Evolutionary conservation across 2,113 vertebrate species (phyloP), one percentile per base, ranked within the genome.

Genomic region (Plotosus lineatus): DNA sequence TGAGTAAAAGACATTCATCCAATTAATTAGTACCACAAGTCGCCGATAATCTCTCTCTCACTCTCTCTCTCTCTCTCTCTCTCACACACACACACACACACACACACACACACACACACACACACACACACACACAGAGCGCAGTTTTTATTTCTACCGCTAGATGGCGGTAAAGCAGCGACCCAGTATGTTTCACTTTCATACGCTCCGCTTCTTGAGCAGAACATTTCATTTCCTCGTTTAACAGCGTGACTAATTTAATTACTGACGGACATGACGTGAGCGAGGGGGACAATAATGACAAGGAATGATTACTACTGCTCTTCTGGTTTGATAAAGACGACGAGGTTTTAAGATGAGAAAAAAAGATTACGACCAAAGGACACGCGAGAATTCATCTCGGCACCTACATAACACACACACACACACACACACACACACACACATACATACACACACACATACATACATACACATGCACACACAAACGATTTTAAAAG

Each of bases 161-260:
- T 73, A 84, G 83, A 74, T 81, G 75, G 56, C 83, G 56, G 46
- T 66, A 73, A 23, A 73, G 46, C 11, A 23, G 28, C 0, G 17
- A 36, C 69, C n/a, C 26, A 3, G 46, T 19, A 36, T 51, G 28
- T 51, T 23, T 33, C 4, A 12, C 17, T 51, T 23, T 33, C 4
- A 12, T 9, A 36, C 28, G 8, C 12, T 36, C 2, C 46, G 42
- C 48, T 48, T 71, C 3, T 73, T 2, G 8, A 36, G 9, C 17
- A 11, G 15, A 79, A 58, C 38, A 46, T 44, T 71, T 46, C 19
- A 50, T 36, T 50, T 60, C 56, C 75, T 66, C 31, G 11, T 38
- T 65, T n/a, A 8, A 36, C 21, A 31, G 65, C 19, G 23, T 33
- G 65, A 12, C 3, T 28, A 31, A 79, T 56, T 40, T 23, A 66